Conservation (phyloP, 2,797 vertebrate species). For the Emys orbicularis region DNA sequence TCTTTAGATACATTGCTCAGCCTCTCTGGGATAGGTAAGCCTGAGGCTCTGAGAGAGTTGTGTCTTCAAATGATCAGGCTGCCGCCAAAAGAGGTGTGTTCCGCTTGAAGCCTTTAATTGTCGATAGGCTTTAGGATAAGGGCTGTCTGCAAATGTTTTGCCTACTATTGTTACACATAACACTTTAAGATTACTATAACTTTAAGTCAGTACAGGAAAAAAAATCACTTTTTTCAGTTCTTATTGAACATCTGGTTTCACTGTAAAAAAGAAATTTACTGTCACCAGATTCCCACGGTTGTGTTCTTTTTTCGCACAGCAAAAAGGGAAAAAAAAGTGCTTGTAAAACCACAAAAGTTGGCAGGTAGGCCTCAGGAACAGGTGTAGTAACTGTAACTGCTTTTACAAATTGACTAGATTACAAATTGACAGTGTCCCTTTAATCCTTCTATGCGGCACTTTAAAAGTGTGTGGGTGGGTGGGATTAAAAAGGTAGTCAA, state of each 20-base stretch:
- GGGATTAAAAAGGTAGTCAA: not conserved
- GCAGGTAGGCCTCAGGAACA: not conserved
- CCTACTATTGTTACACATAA: not conserved
- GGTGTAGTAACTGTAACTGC: conserved; percentile 10
- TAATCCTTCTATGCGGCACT: rapidly evolving
- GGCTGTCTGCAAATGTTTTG: rapidly evolving
- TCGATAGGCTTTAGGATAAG: not conserved
- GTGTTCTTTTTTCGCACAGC: not conserved
- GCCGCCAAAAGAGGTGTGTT: not conserved
- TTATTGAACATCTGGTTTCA: not conserved
- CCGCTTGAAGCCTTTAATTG: not conserved
- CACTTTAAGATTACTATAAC: not conserved
- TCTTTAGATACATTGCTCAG: rapidly evolving
- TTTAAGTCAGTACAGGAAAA: not conserved
- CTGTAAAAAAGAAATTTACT: not conserved
- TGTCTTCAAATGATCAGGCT: not conserved
- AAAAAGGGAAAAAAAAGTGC: not conserved
- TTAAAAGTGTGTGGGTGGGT: not conserved
- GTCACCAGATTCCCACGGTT: not conserved
- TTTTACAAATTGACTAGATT: not conserved
- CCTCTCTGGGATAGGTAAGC: not conserved
- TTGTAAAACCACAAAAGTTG: not conserved
- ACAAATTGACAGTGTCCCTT: rapidly evolving
- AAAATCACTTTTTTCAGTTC: not conserved
- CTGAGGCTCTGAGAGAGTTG: not conserved